Conservation (phyloP, 2,113 vertebrate genomes). For the Chrysochloris asiatica region DNA sequence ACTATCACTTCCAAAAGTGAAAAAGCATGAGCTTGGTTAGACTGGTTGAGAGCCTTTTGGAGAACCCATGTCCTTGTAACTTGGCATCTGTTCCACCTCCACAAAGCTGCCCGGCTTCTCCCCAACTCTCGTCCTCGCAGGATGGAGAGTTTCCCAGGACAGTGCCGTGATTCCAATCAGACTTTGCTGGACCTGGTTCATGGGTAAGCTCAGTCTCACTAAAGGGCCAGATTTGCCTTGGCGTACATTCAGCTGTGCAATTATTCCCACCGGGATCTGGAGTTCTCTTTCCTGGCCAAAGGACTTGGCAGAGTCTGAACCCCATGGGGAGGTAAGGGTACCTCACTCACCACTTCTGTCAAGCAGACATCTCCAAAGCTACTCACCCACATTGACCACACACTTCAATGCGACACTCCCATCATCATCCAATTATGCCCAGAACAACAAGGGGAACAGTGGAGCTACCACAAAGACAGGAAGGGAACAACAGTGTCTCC, state of each 20-base stretch:
- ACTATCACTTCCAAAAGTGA: too few relatives aligned
- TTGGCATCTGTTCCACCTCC: neutral
- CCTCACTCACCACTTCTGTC: slow-evolving; percentile 30
- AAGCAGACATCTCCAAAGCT: neutral
- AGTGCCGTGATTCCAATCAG: neutral
- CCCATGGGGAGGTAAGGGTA: slow-evolving; percentile 59
- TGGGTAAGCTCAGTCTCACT: neutral
- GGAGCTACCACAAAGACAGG: neutral
- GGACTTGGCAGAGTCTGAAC: slow-evolving; percentile 52
- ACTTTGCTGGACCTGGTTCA: neutral
- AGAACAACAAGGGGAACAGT: neutral
- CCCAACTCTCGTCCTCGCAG: neutral
- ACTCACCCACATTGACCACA: neutral
- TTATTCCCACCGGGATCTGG: neutral
- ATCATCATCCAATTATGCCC: slow-evolving; percentile 27
- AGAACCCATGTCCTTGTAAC: neutral
- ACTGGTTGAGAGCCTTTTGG: neutral
- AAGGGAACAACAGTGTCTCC: neutral
- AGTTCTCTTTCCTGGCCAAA: slow-evolving; percentile 48
- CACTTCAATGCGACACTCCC: neutral
- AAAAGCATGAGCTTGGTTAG: neutral
- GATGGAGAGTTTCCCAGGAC: neutral
- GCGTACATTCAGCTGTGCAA: neutral
- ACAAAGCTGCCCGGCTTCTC: neutral
- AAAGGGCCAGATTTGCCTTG: neutral